Evolutionary conservation across 2,797 vertebrate genomes (phyloP).

Genomic region (Salarias fasciatus): DNA sequence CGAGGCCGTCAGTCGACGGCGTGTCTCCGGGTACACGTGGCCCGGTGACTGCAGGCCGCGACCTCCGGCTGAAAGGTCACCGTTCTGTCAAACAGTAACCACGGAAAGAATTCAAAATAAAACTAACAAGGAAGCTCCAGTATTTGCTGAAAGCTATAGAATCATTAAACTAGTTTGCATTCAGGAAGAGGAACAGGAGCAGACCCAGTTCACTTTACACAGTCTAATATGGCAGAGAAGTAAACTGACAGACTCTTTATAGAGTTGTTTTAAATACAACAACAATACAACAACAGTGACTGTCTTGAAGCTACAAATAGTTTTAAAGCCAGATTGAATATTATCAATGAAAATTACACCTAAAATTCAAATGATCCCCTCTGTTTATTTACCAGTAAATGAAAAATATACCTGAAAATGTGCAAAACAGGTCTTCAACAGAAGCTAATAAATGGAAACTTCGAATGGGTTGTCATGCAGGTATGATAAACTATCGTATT

Average conservation of each 20-base stretch:
- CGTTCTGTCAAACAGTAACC: constrained; percentile 3
- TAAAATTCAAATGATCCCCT: no score
- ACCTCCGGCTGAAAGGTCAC: constrained; percentile 11
- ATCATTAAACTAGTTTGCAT: background rate
- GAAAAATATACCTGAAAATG: no score
- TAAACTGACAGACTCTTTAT: background rate
- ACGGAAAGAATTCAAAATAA: background rate
- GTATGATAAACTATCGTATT: no score
- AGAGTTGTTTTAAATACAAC: no score
- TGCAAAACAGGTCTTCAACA: no score
- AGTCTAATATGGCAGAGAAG: background rate
- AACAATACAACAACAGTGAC: no score
- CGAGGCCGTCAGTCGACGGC: constrained; percentile 15
- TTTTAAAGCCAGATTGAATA: no score
- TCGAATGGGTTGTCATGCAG: no score
- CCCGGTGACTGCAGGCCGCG: constrained; percentile 7
- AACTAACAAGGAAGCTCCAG: background rate
- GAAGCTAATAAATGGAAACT: no score
- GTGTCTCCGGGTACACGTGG: constrained; percentile 1
- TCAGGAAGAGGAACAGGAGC: background rate
- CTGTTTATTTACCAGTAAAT: no score
- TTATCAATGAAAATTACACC: no score
- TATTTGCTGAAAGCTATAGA: background rate
- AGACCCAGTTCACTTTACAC: background rate
- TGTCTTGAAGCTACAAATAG: no score